Evolutionary conservation across 2,113 vertebrate species (phyloP), one percentile per base, ranked within the genome.

Genomic region (Burhinus oedicnemus): DNA sequence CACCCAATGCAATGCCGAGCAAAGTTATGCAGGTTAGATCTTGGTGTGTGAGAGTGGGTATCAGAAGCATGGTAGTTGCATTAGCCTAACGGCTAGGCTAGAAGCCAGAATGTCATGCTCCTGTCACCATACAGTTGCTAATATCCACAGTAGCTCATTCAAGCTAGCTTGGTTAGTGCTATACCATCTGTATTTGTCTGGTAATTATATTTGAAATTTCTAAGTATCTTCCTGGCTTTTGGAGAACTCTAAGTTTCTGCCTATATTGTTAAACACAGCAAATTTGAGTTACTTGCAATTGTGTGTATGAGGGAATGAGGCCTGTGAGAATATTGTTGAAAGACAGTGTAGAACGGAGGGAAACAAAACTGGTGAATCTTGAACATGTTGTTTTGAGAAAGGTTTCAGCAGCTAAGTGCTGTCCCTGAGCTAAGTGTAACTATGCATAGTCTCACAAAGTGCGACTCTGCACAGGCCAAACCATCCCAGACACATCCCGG

Each of bases 21-120:
- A 57, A 83, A 78, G 6, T 16, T 60, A 64, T 30, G 36, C 34
- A 54, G 7, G 16, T 54, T 86, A 71, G 52, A 34, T 49, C 65
- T 66, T 4, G 0, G 12, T 15, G 7, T 55, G 52, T 42, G 12
- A 62, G 2, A 55, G 8, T 12, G 10, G 42, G 64, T 49, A 20
- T 42, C 45, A 75, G 61, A 70, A 71, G 11, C n/a, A 55, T 0
- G 0, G 32, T 3, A 72, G 51, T 1, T 65, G 55, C 55, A 47
- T n/a, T 44, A 71, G 23, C 27, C 20, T 40, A 75, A 75, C 14
- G 44, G 30, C 9, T 42, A 51, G 29, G 64, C 20, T 40, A 58
- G 47, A 51, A 58, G 52, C 18, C 52, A 80, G 47, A 89, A 83
- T 15, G 15, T 26, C 44, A 32, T 3, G 14, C 3, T 81, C 47